These are phyloP conservation scores for Drosophila nr. perissopoda DNA, from an alignment of 2,888 invertebrate species.

Conservation along the genomic window DNA sequence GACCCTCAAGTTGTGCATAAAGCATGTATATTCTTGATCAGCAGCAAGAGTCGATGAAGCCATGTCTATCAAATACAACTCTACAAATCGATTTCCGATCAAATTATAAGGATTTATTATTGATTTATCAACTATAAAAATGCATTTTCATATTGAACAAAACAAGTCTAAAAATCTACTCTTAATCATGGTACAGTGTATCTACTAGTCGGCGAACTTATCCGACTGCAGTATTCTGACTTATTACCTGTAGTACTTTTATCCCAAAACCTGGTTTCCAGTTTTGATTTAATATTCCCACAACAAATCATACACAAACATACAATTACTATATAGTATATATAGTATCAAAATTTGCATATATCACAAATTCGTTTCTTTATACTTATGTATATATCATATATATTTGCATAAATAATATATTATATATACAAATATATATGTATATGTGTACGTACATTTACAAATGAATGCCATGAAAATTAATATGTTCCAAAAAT, in stretches of 20 bases:
- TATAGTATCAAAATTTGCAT: slow-evolving; percentile 63
- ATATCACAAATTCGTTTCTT: slow-evolving; percentile 57
- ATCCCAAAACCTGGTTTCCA: slow-evolving; percentile 18
- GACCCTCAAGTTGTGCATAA: neutral
- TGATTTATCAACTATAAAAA: neutral
- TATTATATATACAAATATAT: slow-evolving; percentile 8
- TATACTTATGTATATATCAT: slow-evolving; percentile 33
- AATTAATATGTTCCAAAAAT: slow-evolving; percentile 59
- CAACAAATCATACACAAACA: slow-evolving; percentile 29
- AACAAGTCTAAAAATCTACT: neutral
- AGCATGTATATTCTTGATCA: neutral
- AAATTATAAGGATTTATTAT: neutral
- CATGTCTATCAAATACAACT: neutral
- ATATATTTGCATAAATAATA: slow-evolving; percentile 22
- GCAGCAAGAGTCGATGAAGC: neutral
- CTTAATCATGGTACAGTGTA: slow-evolving; percentile 46
- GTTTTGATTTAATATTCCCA: slow-evolving; percentile 21
- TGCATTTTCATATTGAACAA: neutral
- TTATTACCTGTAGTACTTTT: slow-evolving; percentile 29
- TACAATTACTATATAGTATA: slow-evolving; percentile 23
- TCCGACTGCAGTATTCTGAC: slow-evolving; percentile 34
- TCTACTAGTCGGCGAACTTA: slow-evolving; percentile 37
- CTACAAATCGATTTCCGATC: neutral
- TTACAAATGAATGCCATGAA: slow-evolving; percentile 44
- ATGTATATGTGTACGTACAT: slow-evolving; percentile 26